phyloP scores from a whole-genome alignment of 2,888 invertebrate genomes.

The Amphipyra berbera region DNA sequence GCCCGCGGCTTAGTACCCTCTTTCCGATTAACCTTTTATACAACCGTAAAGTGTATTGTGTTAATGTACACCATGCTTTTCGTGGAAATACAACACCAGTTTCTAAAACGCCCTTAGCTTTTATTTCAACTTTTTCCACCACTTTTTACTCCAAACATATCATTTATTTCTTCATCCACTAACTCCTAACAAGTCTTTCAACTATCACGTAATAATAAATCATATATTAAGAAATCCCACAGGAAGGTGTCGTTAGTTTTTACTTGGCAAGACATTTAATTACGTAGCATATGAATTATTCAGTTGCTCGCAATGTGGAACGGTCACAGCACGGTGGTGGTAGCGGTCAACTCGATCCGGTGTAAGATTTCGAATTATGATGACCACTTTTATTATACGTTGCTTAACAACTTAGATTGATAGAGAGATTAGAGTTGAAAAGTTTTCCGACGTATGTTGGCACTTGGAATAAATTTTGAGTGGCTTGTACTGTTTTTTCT shows the following conservation, averaged over 20 bases:
- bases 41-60: background rate
- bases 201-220: conserved; percentile 41
- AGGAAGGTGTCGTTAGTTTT: conserved; percentile 84
- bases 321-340: conserved; percentile 84
- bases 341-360: conserved; percentile 75
- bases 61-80: conserved; percentile 7
- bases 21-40: too few relatives aligned
- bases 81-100: conserved; percentile 19
- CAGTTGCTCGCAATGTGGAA: conserved; percentile 79
- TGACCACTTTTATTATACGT: conserved; percentile 58
- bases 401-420: conserved; percentile 58
- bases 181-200: conserved; percentile 24
- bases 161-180: conserved; percentile 35
- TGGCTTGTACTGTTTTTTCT: conserved; percentile 33
- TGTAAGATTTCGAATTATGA: conserved; percentile 62
- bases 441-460: conserved; percentile 48
- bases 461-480: conserved; percentile 39
- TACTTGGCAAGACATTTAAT: conserved; percentile 84
- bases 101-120: conserved; percentile 18
- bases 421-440: conserved; percentile 57
- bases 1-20: too few relatives aligned
- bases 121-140: conserved; percentile 8
- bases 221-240: conserved; percentile 73
- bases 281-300: conserved; percentile 84
- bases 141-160: conserved; percentile 17